Evolutionary conservation across 2,113 vertebrate species (phyloP).

Genomic region (Columba livia): DNA sequence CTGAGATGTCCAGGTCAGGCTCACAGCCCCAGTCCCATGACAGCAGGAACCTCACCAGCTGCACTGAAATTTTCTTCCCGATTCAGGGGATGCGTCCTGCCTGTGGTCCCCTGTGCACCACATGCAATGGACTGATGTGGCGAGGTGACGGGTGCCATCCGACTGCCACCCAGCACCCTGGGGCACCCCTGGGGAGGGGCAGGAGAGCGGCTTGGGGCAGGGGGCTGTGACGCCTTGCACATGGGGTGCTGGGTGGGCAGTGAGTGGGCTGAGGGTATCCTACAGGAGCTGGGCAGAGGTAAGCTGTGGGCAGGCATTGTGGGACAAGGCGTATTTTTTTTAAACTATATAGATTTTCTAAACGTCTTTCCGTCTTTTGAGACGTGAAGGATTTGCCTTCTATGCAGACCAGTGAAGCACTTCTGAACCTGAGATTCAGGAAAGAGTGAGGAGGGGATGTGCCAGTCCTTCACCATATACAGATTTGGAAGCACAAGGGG

Average conservation of each 20-base stretch:
- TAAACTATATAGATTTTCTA: too few species aligned
- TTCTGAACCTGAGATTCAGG: too few species aligned
- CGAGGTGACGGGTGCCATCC: accelerated
- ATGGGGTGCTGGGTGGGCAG: not conserved
- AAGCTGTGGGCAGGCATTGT: too few species aligned
- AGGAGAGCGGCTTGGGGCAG: not conserved
- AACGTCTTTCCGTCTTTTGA: too few species aligned
- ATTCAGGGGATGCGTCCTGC: not conserved
- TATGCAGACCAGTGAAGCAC: too few species aligned
- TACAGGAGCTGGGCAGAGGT: too few species aligned
- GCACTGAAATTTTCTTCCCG: not conserved
- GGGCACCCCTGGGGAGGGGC: not conserved
- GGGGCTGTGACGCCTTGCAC: not conserved
- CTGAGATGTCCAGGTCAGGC: not conserved
- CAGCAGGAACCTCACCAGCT: not conserved
- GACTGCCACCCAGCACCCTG: not conserved
- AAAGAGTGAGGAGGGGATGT: too few species aligned
- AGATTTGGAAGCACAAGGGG: too few species aligned
- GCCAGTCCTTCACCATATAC: too few species aligned
- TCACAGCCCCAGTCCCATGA: not conserved
- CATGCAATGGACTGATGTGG: not conserved
- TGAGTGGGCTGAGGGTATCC: not conserved
- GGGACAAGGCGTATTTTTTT: too few species aligned
- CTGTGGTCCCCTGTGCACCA: not conserved
- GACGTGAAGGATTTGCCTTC: too few species aligned